A percentile compares a stretch with the other conserved stretches of the same genome.
Conservation (phyloP, 2,113 vertebrate genomes). For the Halichoeres trimaculatus region DNA sequence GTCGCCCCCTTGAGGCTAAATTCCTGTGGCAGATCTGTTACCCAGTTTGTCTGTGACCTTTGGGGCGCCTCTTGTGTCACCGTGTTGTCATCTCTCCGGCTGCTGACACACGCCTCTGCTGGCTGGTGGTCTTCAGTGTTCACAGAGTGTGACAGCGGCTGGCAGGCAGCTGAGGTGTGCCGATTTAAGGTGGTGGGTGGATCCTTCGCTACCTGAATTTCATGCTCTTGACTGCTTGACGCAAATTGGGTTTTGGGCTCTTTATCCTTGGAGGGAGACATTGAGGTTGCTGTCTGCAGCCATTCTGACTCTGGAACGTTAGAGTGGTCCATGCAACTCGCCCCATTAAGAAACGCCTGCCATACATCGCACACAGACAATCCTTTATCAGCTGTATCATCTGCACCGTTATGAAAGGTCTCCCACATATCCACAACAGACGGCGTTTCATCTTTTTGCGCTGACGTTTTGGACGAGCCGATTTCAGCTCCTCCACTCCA, state of each 20-base stretch:
- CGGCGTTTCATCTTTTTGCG: constrained; percentile 22
- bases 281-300: constrained; percentile 69
- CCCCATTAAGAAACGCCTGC: constrained; percentile 71
- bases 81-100: constrained; percentile 56
- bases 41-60: constrained; percentile 64
- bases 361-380: constrained; percentile 64
- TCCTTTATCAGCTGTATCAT: constrained; percentile 31
- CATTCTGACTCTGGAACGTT: constrained; percentile 72
- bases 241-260: constrained; percentile 25
- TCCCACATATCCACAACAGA: constrained; percentile 62
- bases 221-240: constrained; percentile 30
- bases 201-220: constrained; percentile 41
- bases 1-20: constrained; percentile 42
- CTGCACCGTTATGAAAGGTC: constrained; percentile 51
- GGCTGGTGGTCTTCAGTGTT: constrained; percentile 40
- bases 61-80: constrained; percentile 38
- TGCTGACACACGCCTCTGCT: constrained; percentile 55
- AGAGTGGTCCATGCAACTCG: constrained; percentile 35
- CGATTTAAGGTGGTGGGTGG: constrained; percentile 21
- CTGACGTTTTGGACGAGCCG: constrained; percentile 36
- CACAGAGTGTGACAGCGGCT: constrained; percentile 52
- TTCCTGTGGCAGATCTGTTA: constrained; percentile 60
- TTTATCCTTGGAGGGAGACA: constrained; percentile 63
- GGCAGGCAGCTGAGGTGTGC: constrained; percentile 42
- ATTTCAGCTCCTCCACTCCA: constrained; percentile 28